These are phyloP conservation scores for Drosophila littoralis DNA, from an alignment of 1,140 invertebrate genomes.

Conservation along the genomic window DNA sequence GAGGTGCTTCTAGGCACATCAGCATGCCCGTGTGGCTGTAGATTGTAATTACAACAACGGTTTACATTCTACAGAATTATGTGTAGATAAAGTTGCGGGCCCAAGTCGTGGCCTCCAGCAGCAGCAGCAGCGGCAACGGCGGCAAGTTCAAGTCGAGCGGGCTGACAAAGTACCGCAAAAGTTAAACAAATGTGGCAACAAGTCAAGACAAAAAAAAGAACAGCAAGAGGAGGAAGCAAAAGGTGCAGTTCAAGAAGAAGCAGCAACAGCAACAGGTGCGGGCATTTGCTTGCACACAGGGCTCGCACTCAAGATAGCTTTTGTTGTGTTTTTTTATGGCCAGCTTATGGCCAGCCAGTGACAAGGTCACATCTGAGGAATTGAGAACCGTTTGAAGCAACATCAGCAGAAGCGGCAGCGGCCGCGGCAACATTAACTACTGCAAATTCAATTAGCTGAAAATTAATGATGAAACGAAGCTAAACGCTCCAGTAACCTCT, in stretches of 20 bases:
- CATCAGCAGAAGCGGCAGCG: neutral
- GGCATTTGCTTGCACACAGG: slow-evolving; percentile 18
- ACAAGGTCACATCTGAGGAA: slow-evolving; percentile 54
- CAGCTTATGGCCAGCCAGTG: slow-evolving; percentile 17
- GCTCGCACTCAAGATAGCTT: neutral
- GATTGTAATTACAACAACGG: slow-evolving; percentile 63
- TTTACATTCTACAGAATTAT: slow-evolving; percentile 56
- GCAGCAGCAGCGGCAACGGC: slow-evolving; percentile 16
- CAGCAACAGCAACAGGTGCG: slow-evolving; percentile 38
- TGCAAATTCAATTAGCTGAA: slow-evolving; percentile 68
- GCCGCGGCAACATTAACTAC: neutral
- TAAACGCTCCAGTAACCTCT: slow-evolving; percentile 81
- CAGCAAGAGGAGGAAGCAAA: slow-evolving; percentile 36
- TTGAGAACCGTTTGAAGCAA: slow-evolving; percentile 23
- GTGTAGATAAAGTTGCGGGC: slow-evolving; percentile 66
- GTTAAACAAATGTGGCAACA: slow-evolving; percentile 75
- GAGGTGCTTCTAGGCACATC: slow-evolving; percentile 23
- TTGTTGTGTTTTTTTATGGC: neutral
- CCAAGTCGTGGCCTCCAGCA: slow-evolving; percentile 28
- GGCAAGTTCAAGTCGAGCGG: slow-evolving; percentile 77
- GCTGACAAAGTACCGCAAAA: slow-evolving; percentile 79
- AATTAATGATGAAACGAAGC: slow-evolving; percentile 72
- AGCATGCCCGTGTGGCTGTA: neutral
- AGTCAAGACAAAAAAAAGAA: slow-evolving; percentile 27
- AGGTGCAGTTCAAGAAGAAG: slow-evolving; percentile 17